Evolutionary conservation across 2,113 vertebrate species (phyloP), one percentile per base, ranked within the genome.

Genomic region (Baryphthengus martii): DNA sequence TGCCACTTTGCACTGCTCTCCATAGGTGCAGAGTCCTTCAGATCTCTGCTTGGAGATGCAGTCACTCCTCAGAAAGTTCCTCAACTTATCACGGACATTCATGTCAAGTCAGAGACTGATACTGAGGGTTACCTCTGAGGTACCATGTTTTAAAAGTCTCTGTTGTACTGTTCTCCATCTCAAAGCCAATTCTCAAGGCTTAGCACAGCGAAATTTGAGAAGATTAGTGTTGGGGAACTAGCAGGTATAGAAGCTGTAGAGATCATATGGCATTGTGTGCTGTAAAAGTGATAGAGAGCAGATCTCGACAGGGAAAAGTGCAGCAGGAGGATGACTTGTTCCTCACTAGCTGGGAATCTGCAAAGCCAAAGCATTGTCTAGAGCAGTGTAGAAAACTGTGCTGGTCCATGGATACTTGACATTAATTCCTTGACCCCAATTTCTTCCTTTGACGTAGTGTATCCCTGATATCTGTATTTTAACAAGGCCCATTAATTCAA

Each of bases 1-100:
- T 94, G 76, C 72, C 94, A 26, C 63, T 72, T 95, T 81, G 42
- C 67, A 52, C 85, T 71, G 68, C 85, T 82, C 89, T 96, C 71
- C 44, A 31, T 4, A 84, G 33, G 83, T 89, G 62, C 20, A 52
- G 49, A 71, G n/a, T 70, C 76, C 20, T 66, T 61, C 71, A 72
- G 58, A 68, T 78, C 39, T 21, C 29, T 87, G 63, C 29, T 3
- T 56, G 55, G 17, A 29, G 29, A 70, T 81, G 37, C 15, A 14
- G 42, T 75, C 42, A 18, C 35, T 49, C n/a, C 63, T 65, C 72
- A 74, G 71, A 71, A 70, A 74, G 75, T 55, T 96, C 29, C 84
- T 89, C n/a, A 77, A 29, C 35, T 93, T 80, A 71, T 40, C 23
- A 25, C 21, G 68, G 84, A 71, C 44, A n/a, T 10, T 52, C 53